phyloP scores from a whole-genome alignment of 1,140 invertebrate species.

The Hycleus cichorii region DNA sequence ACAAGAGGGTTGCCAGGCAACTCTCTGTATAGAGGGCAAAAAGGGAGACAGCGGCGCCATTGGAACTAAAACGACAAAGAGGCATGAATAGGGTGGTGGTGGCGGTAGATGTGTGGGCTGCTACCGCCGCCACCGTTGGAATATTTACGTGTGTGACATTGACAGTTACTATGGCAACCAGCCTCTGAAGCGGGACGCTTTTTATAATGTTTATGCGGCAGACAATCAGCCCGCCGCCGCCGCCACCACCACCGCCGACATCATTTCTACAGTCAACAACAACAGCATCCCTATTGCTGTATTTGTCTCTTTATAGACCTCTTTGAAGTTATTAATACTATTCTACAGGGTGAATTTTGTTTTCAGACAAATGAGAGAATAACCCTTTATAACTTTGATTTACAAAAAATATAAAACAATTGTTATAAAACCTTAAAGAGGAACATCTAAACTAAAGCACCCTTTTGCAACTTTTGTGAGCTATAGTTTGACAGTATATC shows the following conservation, averaged over 20 bases:
- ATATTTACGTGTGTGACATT: conserved; percentile 14
- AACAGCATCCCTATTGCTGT: too few relatives aligned
- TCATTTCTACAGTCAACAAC: too few relatives aligned
- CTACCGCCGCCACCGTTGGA: not conserved
- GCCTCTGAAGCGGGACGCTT: conserved; percentile 7
- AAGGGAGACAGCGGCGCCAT: conserved; percentile 11
- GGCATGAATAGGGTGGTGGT: conserved; percentile 4
- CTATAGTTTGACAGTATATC: too few relatives aligned
- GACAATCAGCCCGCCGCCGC: not conserved
- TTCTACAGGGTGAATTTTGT: too few relatives aligned
- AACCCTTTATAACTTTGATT: too few relatives aligned
- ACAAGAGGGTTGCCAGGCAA: too few relatives aligned
- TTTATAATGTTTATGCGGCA: conserved; percentile 17
- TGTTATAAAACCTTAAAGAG: too few relatives aligned
- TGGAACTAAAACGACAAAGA: conserved; percentile 10
- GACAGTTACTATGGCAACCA: conserved; percentile 18
- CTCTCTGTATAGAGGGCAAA: conserved; percentile 1
- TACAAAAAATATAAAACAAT: too few relatives aligned
- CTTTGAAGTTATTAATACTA: conserved; percentile 3
- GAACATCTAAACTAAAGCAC: too few relatives aligned
- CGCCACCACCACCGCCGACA: not conserved
- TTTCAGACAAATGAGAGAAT: too few relatives aligned
- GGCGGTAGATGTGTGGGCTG: conserved; percentile 8
- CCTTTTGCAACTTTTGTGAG: too few relatives aligned
- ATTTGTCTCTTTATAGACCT: not conserved